These are phyloP conservation scores for Yasuhikotakia modesta DNA, from an alignment of 2,797 vertebrate species.

Conservation along the genomic window DNA sequence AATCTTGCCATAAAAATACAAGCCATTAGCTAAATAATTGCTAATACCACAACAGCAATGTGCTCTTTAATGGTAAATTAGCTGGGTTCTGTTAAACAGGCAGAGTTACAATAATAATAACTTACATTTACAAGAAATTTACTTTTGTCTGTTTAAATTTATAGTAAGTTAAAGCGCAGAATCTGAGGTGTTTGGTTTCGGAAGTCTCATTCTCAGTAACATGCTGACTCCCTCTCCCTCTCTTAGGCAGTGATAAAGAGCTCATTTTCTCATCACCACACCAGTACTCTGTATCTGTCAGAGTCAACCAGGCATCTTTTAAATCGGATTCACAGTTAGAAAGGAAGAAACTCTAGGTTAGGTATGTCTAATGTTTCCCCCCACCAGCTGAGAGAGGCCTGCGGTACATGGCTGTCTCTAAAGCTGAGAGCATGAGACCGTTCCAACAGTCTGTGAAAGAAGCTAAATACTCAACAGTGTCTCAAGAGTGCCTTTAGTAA, in stretches of 20 bases:
- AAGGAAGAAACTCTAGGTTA: constrained; percentile 47
- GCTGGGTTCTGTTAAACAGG: constrained; percentile 9
- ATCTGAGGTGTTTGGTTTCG: not conserved
- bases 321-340: constrained; percentile 71
- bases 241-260: constrained; percentile 67
- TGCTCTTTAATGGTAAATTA: constrained; percentile 27
- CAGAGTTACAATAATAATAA: not conserved
- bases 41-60: constrained; percentile 20
- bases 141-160: not conserved
- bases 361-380: not conserved
- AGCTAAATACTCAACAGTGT: constrained; percentile 40
- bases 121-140: constrained; percentile 10
- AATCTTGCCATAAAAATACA: not conserved
- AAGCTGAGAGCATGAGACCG: constrained; percentile 2
- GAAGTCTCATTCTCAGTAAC: constrained; percentile 42
- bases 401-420: no score
- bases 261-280: constrained; percentile 64
- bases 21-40: constrained; percentile 15
- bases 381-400: not conserved
- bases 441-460: constrained; percentile 6
- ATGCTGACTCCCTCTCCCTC: constrained; percentile 57
- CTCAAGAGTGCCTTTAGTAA: constrained; percentile 44
- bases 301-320: constrained; percentile 65
- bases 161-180: constrained; percentile 23
- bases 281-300: constrained; percentile 70